These are phyloP conservation scores for Luperina testacea DNA, from an alignment of 2,888 invertebrate species.

Conservation along the genomic window DNA sequence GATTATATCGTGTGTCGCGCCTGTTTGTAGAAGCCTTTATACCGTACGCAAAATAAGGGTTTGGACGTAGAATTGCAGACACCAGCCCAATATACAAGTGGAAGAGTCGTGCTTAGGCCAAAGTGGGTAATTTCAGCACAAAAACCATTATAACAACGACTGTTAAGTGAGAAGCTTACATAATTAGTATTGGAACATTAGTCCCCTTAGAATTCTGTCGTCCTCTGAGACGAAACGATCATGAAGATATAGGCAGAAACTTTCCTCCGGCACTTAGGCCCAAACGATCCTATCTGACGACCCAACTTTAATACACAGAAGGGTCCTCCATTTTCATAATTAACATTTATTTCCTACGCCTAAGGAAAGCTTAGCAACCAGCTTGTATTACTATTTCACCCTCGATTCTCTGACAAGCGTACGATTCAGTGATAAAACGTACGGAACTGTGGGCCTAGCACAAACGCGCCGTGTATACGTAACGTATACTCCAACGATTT, in stretches of 20 bases:
- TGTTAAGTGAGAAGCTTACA: constrained; percentile 21
- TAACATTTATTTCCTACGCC: constrained; percentile 64
- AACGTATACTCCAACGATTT: neutral
- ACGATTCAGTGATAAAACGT: constrained; percentile 66
- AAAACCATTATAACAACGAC: constrained; percentile 27
- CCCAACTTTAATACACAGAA: constrained; percentile 65
- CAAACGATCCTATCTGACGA: constrained; percentile 63
- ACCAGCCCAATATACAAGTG: neutral
- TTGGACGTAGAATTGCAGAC: neutral
- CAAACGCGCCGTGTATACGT: neutral
- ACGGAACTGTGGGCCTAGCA: constrained; percentile 42
- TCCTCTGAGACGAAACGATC: constrained; percentile 44
- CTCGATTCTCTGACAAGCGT: constrained; percentile 64
- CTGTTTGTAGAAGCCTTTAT: no score
- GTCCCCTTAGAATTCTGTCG: constrained; percentile 46
- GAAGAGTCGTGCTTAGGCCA: no score
- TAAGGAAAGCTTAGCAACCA: constrained; percentile 47
- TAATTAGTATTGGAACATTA: constrained; percentile 50
- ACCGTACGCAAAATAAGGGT: neutral
- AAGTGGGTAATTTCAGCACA: constrained; percentile 14
- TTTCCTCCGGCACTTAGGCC: constrained; percentile 56
- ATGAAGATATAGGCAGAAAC: constrained; percentile 59
- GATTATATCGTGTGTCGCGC: no score
- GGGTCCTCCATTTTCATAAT: constrained; percentile 66
- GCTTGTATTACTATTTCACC: constrained; percentile 65